Evolutionary conservation across 1,140 invertebrate genomes (phyloP), one percentile per base, ranked within the genome.

Genomic region (Drosophila subpulchrella): DNA sequence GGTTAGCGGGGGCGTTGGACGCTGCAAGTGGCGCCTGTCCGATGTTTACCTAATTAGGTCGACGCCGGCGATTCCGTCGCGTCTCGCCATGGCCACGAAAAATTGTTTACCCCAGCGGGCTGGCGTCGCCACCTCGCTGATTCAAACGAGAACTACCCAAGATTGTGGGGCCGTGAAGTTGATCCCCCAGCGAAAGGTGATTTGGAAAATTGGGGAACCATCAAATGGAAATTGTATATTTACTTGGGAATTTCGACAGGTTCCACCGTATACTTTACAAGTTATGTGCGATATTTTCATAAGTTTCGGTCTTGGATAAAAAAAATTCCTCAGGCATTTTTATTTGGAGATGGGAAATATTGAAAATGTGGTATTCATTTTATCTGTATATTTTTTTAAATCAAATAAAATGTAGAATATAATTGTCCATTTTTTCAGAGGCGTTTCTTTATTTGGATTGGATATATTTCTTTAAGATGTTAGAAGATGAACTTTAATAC

Each of bases 11-110:
- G 65, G 42, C 42, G 75, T 70, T 73, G 56, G 65, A 57, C 63
- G 59, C 53, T 77, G 75, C 75, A 70, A 83, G 80, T 83, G 79
- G 80, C 80, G 79, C 78, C 80, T 70, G 70, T 67, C 59, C 57
- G 66, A 80, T 81, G 77, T 81, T 81, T 81, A 81, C 78, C 73
- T 81, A 81, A 81, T 81, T 81, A 75, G 78, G 73, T 81, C 79
- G 67, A 81, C 78, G 77, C 56, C 63, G 71, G 74, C 76, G 68
- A 48, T 57, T 68, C 67, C 73, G 61, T 54, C 76, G 75, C 61
- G 77, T 54, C 78, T 67, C 76, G 70, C 53, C 77, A 66, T 72
- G 73, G 78, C 78, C 73, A 72, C 66, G 60, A 65, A 72, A 71
- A 78, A 76, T 55, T 54, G 58, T 74, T 79, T 58, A 57, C 68